Evolutionary conservation across 1,140 invertebrate species (phyloP).

Genomic region (Schlechtendalia chinensis): DNA sequence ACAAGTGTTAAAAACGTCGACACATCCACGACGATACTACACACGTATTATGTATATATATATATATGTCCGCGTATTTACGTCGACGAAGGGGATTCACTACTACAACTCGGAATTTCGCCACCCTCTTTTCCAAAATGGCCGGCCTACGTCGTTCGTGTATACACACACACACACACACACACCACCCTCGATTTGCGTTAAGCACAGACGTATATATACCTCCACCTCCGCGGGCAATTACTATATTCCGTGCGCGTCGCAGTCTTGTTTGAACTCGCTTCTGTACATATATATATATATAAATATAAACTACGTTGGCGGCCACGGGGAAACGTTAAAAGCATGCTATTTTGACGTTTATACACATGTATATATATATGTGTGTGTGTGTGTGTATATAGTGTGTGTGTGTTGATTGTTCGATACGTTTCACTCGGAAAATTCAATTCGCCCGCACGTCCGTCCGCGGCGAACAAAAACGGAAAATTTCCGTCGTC

Average conservation of each 20-base stretch:
- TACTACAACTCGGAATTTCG: neutral
- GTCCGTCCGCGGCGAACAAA: no score
- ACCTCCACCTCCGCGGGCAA: neutral
- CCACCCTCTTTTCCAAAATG: constrained; percentile 22
- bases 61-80: no score
- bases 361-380: neutral
- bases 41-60: no score
- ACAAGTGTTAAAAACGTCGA: no score
- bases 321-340: neutral
- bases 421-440: neutral
- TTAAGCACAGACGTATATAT: neutral
- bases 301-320: neutral
- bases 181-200: neutral
- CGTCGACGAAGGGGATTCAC: no score
- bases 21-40: no score
- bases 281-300: neutral
- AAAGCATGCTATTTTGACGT: constrained; percentile 1
- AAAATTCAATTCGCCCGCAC: neutral
- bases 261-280: neutral
- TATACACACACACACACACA: neutral
- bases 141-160: neutral
- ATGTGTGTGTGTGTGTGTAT: neutral
- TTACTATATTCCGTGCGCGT: constrained; percentile 16
- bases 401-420: no score
- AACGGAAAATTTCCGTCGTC: neutral